Percentiles rank a stretch among this genome's conserved stretches.
These are phyloP conservation scores for Drosophila neoperkinsi DNA, from an alignment of 2,888 invertebrate genomes.

Conservation along the genomic window DNA sequence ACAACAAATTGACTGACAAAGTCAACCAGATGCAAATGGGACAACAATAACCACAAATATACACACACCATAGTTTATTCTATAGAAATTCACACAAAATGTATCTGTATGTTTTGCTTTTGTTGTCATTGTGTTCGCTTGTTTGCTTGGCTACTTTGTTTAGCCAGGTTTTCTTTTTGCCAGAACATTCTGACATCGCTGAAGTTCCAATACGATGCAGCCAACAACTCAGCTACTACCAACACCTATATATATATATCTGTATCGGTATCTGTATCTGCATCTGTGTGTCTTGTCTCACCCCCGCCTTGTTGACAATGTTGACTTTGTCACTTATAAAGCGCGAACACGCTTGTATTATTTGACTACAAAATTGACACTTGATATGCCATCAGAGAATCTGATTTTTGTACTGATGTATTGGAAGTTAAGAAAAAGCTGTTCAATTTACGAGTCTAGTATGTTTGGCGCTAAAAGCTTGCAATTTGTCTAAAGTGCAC, in stretches of 20 bases:
- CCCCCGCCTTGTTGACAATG: slow-evolving; percentile 40
- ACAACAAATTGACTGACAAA: slow-evolving; percentile 17
- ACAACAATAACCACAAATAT: slow-evolving; percentile 13
- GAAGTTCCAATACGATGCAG: slow-evolving; percentile 7
- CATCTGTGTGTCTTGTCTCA: slow-evolving; percentile 5
- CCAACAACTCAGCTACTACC: background rate
- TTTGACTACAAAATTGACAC: slow-evolving; percentile 65
- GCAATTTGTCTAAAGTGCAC: slow-evolving; percentile 40
- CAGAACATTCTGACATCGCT: slow-evolving; percentile 32
- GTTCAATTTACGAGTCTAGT: background rate
- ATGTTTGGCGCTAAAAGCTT: slow-evolving; percentile 26
- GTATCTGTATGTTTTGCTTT: slow-evolving; percentile 11
- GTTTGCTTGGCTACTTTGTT: slow-evolving; percentile 10
- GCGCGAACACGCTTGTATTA: slow-evolving; percentile 62
- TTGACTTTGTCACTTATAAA: slow-evolving; percentile 62
- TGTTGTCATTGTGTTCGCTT: slow-evolving; percentile 5
- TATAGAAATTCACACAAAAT: background rate
- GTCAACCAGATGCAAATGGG: slow-evolving; percentile 12
- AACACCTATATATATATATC: slow-evolving; percentile 12
- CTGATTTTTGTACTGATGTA: slow-evolving; percentile 8
- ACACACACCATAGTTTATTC: background rate
- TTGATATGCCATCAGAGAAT: slow-evolving; percentile 27
- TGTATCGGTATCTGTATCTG: slow-evolving; percentile 1
- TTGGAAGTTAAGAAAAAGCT: slow-evolving; percentile 11
- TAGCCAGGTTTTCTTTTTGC: slow-evolving; percentile 13